phyloP scores from a whole-genome alignment of 2,113 vertebrate species.

The Raphicerus campestris region DNA sequence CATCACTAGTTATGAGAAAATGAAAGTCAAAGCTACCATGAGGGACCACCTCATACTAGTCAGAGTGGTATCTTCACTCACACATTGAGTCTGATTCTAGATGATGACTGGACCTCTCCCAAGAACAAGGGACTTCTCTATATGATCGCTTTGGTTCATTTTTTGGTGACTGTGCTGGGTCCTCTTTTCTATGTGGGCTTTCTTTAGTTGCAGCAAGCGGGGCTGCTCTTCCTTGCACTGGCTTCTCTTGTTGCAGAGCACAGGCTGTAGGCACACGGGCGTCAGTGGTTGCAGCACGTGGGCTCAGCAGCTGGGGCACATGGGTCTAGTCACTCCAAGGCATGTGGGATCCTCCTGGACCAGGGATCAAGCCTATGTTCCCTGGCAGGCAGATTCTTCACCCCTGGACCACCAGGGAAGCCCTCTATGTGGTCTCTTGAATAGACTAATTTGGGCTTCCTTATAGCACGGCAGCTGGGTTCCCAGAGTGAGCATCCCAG shows the following conservation, averaged over 20 bases:
- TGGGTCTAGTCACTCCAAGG: background rate
- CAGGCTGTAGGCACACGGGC: fast-evolving
- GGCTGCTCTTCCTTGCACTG: background rate
- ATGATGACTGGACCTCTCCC: background rate
- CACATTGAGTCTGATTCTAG: background rate
- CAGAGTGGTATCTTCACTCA: background rate
- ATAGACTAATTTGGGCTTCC: background rate
- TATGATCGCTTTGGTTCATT: background rate
- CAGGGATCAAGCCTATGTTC: background rate
- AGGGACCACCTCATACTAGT: background rate
- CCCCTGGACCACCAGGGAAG: background rate
- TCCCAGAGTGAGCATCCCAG: background rate
- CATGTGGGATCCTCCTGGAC: background rate
- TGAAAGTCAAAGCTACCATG: background rate
- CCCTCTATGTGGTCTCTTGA: background rate
- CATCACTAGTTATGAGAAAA: background rate
- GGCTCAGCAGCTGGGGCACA: background rate
- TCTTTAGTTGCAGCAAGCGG: background rate
- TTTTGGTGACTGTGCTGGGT: fast-evolving
- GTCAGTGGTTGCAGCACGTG: fast-evolving
- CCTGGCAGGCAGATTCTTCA: background rate
- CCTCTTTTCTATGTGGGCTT: background rate
- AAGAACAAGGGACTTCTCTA: no score
- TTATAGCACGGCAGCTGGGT: background rate
- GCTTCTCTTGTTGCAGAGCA: background rate